These are phyloP conservation scores for Okamejei kenojei DNA, from an alignment of 2,797 vertebrate species.

Conservation along the genomic window DNA sequence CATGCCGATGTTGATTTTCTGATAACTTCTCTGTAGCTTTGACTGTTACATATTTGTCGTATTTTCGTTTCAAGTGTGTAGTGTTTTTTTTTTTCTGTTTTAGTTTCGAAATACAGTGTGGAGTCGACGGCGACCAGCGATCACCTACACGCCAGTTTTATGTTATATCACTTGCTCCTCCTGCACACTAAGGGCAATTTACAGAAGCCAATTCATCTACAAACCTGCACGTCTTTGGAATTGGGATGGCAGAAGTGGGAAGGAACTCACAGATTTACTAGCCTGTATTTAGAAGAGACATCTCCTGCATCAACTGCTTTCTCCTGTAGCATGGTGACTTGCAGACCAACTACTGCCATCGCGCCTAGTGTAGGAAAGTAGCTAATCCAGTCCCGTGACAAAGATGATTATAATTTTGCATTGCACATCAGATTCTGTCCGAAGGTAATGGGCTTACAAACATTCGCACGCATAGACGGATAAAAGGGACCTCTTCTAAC, in stretches of 20 bases:
- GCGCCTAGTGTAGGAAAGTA: neutral
- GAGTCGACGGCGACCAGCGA: too few relatives aligned
- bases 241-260: neutral
- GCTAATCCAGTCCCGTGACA: constrained; percentile 25
- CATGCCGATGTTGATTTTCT: neutral
- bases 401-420: constrained; percentile 37
- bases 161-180: too few relatives aligned
- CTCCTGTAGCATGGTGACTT: neutral
- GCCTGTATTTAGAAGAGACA: neutral
- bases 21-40: neutral
- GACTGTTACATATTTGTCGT: neutral
- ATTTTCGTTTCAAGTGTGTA: neutral
- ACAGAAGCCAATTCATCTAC: too few relatives aligned
- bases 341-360: neutral
- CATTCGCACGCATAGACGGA: neutral
- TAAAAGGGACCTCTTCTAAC: neutral
- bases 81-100: neutral
- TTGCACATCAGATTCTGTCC: constrained; percentile 23
- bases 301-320: neutral
- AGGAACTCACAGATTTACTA: neutral
- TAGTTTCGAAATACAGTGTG: too few relatives aligned
- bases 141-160: too few relatives aligned
- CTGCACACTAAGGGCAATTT: too few relatives aligned
- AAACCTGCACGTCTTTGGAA: too few relatives aligned
- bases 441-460: constrained; percentile 3